Evolutionary conservation across 2,797 vertebrate genomes (phyloP).

Genomic region (Chiloscyllium punctatum): DNA sequence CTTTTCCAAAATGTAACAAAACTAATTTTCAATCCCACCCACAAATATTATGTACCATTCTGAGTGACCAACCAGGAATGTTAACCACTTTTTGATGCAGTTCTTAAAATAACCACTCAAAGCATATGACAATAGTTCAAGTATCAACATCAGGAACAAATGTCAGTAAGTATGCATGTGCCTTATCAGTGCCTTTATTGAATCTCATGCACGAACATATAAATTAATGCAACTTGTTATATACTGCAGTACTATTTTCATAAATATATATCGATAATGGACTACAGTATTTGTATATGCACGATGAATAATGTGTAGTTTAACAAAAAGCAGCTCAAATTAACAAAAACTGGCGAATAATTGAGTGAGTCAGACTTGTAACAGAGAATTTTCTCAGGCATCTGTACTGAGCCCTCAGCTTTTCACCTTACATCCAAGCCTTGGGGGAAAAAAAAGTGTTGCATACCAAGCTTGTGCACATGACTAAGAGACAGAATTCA

Average conservation of each 20-base stretch:
- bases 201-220: background rate
- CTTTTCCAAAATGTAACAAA: background rate
- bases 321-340: background rate
- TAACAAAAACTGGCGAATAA: background rate
- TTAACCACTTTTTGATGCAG: background rate
- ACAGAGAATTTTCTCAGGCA: background rate
- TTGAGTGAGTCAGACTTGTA: too few species aligned
- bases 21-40: background rate
- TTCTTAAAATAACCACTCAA: background rate
- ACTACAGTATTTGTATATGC: background rate
- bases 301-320: background rate
- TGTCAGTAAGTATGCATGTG: background rate
- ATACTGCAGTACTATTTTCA: background rate
- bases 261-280: background rate
- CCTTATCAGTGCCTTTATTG: background rate
- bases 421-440: background rate
- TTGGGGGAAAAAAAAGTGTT: background rate
- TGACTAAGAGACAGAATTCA: background rate
- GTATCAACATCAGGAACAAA: background rate
- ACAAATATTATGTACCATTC: background rate
- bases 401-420: background rate
- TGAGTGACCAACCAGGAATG: background rate
- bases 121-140: background rate
- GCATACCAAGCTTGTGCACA: background rate
- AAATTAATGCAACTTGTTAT: background rate